Base-by-base conservation (phyloP, 2,797 vertebrate species). In the Channa striata region DNA sequence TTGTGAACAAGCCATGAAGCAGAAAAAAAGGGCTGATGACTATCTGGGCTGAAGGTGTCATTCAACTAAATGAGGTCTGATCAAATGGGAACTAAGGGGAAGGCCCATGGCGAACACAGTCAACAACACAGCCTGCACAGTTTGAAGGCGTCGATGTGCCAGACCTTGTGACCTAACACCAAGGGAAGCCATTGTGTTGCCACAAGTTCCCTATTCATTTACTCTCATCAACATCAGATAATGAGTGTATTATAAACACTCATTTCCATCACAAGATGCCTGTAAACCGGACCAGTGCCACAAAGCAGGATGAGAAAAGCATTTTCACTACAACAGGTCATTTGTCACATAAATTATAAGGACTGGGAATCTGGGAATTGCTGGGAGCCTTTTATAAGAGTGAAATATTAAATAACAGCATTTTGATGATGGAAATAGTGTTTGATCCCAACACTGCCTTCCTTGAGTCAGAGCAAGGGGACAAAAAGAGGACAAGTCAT, bases 401-500 rank as follows among this genome's bases (percentile, higher is more conserved):
- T 39, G 25, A 34, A 60, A 78, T 20, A 50, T 8, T 30, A 23
- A 14, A 30, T 12, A 40, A 8, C 23, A 21, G 1, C 0, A 3
- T 33, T 20, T 52, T 48, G 9, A 59, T 43, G 42, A 42, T 39
- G 19, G 40, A 67, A 53, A 58, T 14, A 8, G 11, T 20, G 30
- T 65, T 61, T 66, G 47, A 57, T 61, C 39, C 43, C 14, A 2
- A 46, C 52, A 44, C 48, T 23, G 30, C 16, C 6, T 44, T 43
- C 33, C 43, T 46, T 60, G 57, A 72, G 72, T 58, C 17, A 63
- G 16, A 65, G 65, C 68, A 34, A 50, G 30, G 25, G 43, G 43
- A 73, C 79, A 78, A 89, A 91, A 91, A 52, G 75, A 89, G 92
- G 89, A 64, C 88, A 90, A 44, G 89, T 92, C 89, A 90, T 65